Evolutionary conservation across 2,113 vertebrate species (phyloP), one percentile per base, ranked within the genome.

Genomic region (Vulpes vulpes): DNA sequence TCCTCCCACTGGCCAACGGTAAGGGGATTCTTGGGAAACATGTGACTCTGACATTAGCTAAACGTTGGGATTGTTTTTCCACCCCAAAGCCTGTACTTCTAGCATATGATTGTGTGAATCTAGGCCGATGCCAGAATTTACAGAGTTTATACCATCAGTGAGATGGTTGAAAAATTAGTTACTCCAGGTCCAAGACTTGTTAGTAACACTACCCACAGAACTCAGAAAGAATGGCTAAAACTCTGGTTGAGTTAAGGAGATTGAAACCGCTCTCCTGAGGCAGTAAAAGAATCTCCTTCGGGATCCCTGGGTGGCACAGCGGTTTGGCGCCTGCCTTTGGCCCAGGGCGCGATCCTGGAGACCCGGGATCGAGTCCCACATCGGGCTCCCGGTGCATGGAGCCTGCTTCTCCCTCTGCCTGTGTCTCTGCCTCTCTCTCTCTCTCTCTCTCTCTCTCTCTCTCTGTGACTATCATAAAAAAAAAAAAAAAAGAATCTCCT

Each of bases 1-100:
- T 99, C 43, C 97, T 99, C 86, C 98, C 98, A 10, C 95, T 98
- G 93, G 98, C 80, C 97, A 99, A 99, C 3, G 98, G 99, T 99
- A 98, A 98, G 98, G 5, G 5, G 30, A 80, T 8, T 78, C 69
- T 87, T n/a, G 51, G 14, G 16, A 85, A 86, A 93, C 4, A 7
- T 9, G 16, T 30, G 73, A 89, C 16, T 59, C 1, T 38, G 60
- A 57, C 7, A 19, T 25, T 49, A 43, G 15, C 59, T 78, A 71
- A 10, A 15, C 0, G 1, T 8, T 30, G 23, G 23, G 64, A 69
- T 79, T 91, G 32, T 60, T 20, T 55, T 92, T 96, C 43, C 69
- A 71, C 20, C 27, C 85, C 2, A 2, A 88, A 74, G 32, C 65
- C 80, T 83, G n/a, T 69, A 15, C 60, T 81, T 64, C 35, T 32